phyloP scores from a whole-genome alignment of 2,797 vertebrate species.

The Peromyscus aztecus region DNA sequence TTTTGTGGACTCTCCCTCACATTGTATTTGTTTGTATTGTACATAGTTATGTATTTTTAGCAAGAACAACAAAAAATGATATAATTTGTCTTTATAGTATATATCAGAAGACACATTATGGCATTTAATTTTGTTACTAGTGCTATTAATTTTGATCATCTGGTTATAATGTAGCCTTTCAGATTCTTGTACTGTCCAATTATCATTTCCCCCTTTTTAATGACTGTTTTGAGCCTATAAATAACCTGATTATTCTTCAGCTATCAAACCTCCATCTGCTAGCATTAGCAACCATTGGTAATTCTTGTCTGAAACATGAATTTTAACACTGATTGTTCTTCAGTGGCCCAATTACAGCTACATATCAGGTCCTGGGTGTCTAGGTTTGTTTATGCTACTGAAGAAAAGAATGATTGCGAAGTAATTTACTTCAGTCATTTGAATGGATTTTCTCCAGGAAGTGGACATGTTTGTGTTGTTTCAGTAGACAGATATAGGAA shows the following conservation, averaged over 20 bases:
- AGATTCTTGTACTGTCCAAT: background rate
- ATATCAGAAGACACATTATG: background rate
- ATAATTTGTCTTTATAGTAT: background rate
- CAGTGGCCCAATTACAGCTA: background rate
- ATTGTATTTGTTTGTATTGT: background rate
- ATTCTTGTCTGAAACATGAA: background rate
- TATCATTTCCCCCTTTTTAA: background rate
- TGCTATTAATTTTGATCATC: background rate
- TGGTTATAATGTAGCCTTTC: background rate
- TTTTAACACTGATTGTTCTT: background rate
- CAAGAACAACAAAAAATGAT: background rate
- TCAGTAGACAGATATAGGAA: background rate
- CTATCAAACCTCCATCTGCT: background rate
- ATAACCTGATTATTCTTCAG: background rate
- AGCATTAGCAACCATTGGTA: background rate
- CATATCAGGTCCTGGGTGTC: background rate
- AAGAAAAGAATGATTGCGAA: conserved; percentile 2
- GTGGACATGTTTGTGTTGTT: background rate
- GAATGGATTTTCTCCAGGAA: background rate
- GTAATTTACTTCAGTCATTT: background rate
- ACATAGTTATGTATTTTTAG: background rate
- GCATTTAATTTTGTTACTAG: background rate
- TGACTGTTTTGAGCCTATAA: background rate
- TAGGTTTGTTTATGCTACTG: background rate
- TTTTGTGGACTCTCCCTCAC: conserved; percentile 8